Evolutionary conservation across 2,113 vertebrate genomes (phyloP).

Genomic region (Lethenteron reissneri): DNA sequence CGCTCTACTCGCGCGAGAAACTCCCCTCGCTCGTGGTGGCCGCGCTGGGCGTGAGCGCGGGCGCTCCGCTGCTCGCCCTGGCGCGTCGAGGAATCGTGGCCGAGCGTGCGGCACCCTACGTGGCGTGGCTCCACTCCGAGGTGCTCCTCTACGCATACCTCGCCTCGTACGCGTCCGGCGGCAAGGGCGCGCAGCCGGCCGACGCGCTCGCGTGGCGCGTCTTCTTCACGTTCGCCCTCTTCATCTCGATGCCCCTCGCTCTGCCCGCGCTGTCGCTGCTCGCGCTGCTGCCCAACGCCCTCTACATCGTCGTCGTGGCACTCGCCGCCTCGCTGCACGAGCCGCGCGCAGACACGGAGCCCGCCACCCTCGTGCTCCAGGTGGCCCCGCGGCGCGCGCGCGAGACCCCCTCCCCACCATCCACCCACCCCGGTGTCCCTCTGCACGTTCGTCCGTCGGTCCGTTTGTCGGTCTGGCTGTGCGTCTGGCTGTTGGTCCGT

Average conservation of each 20-base stretch:
- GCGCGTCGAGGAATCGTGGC: neutral
- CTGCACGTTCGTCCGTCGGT: neutral
- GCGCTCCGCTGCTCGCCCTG: neutral
- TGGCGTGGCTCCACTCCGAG: neutral
- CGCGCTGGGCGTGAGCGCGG: neutral
- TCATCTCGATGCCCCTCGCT: neutral
- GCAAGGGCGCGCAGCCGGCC: neutral
- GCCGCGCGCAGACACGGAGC: neutral
- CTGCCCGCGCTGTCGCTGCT: neutral
- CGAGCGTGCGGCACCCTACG: neutral
- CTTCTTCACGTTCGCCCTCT: constrained; percentile 3
- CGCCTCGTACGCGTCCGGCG: neutral
- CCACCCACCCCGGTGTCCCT: neutral
- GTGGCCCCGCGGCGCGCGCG: neutral
- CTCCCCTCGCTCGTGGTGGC: constrained; percentile 4
- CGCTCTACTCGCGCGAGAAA: neutral
- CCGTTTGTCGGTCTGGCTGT: neutral
- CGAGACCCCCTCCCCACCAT: neutral
- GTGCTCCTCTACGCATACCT: constrained; percentile 1
- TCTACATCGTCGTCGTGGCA: neutral
- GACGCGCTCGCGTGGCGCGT: constrained; percentile 4
- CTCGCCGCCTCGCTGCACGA: neutral
- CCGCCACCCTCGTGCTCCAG: neutral
- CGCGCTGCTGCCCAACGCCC: neutral
- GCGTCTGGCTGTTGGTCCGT: neutral